phyloP scores from a whole-genome alignment of 2,113 vertebrate genomes.

The Phaetusa simplex region DNA sequence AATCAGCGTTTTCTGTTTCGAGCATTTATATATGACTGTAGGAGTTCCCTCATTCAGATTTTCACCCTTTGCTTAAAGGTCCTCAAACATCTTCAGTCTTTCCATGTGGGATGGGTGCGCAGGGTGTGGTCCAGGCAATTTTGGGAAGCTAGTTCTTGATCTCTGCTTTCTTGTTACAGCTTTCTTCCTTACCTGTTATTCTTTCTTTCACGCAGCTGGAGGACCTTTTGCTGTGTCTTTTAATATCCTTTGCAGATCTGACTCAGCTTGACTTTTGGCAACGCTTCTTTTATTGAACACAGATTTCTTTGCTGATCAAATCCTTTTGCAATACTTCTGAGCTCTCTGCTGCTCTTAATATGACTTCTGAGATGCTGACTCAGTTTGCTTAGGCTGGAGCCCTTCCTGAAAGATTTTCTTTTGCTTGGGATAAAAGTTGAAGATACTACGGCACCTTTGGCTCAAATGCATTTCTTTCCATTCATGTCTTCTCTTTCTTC shows the following conservation, averaged over 20 bases:
- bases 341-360: neutral
- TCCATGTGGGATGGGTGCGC: neutral
- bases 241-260: neutral
- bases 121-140: neutral
- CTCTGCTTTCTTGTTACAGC: neutral
- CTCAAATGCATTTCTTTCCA: neutral
- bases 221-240: neutral
- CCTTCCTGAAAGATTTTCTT: neutral
- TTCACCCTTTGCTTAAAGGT: neutral
- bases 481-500: neutral
- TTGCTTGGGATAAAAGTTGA: neutral
- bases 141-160: neutral
- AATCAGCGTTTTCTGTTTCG: rapidly evolving
- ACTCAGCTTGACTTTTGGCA: conserved; percentile 33
- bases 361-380: conserved; percentile 35
- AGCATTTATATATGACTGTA: neutral
- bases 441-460: neutral
- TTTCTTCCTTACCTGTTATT: neutral
- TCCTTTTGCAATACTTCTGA: conserved; percentile 6
- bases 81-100: rapidly evolving
- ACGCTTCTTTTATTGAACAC: neutral
- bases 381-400: conserved; percentile 13
- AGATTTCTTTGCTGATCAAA: conserved; percentile 43
- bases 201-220: neutral
- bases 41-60: neutral